Percentiles rank a stretch among this genome's conserved stretches.
These are phyloP conservation scores for Zaprionus vittiger DNA, from an alignment of 1,140 invertebrate genomes.

Conservation along the genomic window DNA sequence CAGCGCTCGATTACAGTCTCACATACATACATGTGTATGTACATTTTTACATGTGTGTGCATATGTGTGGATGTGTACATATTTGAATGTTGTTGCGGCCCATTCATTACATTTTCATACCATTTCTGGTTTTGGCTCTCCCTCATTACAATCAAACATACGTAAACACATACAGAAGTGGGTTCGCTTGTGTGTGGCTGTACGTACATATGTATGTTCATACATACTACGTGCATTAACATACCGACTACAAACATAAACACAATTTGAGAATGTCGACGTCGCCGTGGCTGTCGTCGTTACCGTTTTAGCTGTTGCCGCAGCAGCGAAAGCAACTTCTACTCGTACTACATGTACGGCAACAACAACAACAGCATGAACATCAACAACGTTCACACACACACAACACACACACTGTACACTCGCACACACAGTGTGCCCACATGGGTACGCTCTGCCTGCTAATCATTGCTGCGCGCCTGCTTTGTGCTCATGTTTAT, in stretches of 20 bases:
- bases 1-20: not conserved
- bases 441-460: constrained; percentile 53
- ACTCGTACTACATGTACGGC: constrained; percentile 51
- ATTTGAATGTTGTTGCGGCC: constrained; percentile 49
- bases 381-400: constrained; percentile 45
- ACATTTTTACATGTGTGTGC: constrained; percentile 21
- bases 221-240: constrained; percentile 35
- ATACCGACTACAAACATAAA: constrained; percentile 45
- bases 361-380: constrained; percentile 45
- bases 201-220: constrained; percentile 17
- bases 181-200: not conserved
- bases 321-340: constrained; percentile 54
- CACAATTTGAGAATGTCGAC: constrained; percentile 64
- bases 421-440: constrained; percentile 38
- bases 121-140: constrained; percentile 73
- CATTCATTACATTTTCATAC: constrained; percentile 71
- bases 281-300: constrained; percentile 44
- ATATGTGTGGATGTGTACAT: constrained; percentile 21
- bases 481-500: constrained; percentile 80
- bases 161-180: constrained; percentile 8
- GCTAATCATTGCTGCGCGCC: constrained; percentile 78
- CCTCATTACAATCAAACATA: constrained; percentile 63
- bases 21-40: constrained; percentile 13
- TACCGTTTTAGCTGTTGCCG: constrained; percentile 73
- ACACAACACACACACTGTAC: constrained; percentile 40